phyloP scores from a whole-genome alignment of 2,888 invertebrate genomes.

The Gibbula magus region DNA sequence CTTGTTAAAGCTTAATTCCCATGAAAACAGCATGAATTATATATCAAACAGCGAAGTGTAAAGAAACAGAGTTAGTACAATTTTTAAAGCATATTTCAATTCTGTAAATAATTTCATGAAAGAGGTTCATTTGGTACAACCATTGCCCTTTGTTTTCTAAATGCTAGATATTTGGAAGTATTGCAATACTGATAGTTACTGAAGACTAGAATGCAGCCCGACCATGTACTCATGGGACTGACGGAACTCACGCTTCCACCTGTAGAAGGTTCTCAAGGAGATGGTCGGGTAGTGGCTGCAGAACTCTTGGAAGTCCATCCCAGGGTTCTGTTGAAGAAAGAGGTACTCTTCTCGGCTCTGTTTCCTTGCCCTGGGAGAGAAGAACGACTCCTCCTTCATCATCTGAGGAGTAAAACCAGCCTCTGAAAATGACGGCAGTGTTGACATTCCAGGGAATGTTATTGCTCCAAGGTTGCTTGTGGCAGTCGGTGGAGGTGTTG shows the following conservation, averaged over 20 bases:
- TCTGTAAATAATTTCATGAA: too few species aligned
- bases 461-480: neutral
- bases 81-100: too few species aligned
- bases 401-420: neutral
- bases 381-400: conserved; percentile 20
- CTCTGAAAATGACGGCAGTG: neutral
- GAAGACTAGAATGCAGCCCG: conserved; percentile 11
- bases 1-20: too few species aligned
- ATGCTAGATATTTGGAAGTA: too few species aligned
- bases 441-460: neutral
- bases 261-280: conserved; percentile 48
- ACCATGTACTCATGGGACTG: conserved; percentile 25
- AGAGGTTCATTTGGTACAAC: too few species aligned
- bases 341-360: conserved; percentile 46
- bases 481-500: neutral
- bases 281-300: conserved; percentile 41
- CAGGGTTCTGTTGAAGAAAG: conserved; percentile 46
- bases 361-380: conserved; percentile 43
- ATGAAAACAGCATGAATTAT: too few species aligned
- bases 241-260: conserved; percentile 48
- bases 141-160: too few species aligned
- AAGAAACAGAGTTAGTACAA: too few species aligned
- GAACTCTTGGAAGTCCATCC: conserved; percentile 44
- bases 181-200: neutral
- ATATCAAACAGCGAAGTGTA: too few species aligned